Evolutionary conservation across 2,888 invertebrate species (phyloP), one percentile per base, ranked within the genome.

Genomic region (Erpobdella octoculata): DNA sequence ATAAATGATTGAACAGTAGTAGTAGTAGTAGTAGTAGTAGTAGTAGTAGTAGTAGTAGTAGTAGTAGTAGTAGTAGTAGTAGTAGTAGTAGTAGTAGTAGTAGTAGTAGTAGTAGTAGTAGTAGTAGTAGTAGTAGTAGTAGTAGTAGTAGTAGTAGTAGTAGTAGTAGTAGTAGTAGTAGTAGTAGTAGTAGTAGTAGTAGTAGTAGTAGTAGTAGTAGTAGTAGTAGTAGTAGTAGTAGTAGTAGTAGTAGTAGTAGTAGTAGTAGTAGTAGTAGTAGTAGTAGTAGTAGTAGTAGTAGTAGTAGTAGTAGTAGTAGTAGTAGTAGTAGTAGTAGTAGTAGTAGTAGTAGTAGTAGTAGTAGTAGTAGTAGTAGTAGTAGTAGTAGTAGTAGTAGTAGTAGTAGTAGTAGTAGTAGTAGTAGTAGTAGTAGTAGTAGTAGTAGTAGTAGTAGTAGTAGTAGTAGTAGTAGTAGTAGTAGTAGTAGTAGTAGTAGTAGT

Each of bases 341-440:
- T 64, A 64, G 8, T 64, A 64, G 8, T 64, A 64, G 8, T 64
- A 64, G 8, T 64, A 64, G 8, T 64, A 64, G 8, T 64, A 64
- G 8, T 64, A 64, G 8, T 64, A 64, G 8, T 48, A 4, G 3
- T 67, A 66, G 35, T 66, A 62, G 35, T 64, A 62, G 12, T 70
- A 62, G 21, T 70, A 62, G 35, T 70, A 67, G 18, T 66, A 35
- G 18, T 66, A 67, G 18, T 66, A 62, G 21, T 70, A 67, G 35
- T 66, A 62, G 35, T 70, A 67, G 8, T 64, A 64, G 8, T 64
- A 64, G 8, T 64, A 64, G 8, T 64, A 64, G 8, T 64, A 64
- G 8, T 64, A 64, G 8, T 64, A 64, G 8, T 64, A 64, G 8
- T 64, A 64, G 8, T n/a, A n/a, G n/a, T n/a, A n/a, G n/a, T n/a